These are phyloP conservation scores for Brienomyrus brachyistius DNA, from an alignment of 2,113 vertebrate genomes.

Conservation along the genomic window DNA sequence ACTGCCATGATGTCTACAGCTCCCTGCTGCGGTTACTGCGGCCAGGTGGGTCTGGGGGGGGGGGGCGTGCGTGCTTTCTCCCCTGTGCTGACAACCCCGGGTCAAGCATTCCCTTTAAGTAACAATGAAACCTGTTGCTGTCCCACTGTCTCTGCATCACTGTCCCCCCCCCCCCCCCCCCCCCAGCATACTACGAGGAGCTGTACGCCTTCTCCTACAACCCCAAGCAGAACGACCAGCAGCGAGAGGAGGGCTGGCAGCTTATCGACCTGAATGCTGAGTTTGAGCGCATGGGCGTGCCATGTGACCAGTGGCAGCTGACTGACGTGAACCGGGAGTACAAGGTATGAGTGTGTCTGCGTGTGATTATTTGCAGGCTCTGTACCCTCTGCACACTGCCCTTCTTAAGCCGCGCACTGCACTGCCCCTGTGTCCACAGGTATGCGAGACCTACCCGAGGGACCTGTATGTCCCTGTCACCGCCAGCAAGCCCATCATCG, in stretches of 20 bases:
- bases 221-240: conserved; percentile 88
- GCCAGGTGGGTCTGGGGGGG: conserved; percentile 64
- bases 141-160: not conserved
- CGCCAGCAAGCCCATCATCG: conserved; percentile 89
- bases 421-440: conserved; percentile 51
- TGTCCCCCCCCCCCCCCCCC: not conserved
- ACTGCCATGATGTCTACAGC: conserved; percentile 96
- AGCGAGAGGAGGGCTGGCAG: conserved; percentile 85
- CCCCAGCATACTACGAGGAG: conserved; percentile 75
- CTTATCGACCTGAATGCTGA: conserved; percentile 79
- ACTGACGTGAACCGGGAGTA: conserved; percentile 88
- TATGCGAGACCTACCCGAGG: conserved; percentile 93
- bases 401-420: not conserved
- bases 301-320: conserved; percentile 84
- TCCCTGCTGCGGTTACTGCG: conserved; percentile 83
- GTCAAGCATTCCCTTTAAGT: not conserved
- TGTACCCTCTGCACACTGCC: not conserved
- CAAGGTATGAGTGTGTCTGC: conserved; percentile 62
- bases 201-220: conserved; percentile 97
- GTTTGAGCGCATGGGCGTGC: conserved; percentile 88
- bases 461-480: conserved; percentile 86
- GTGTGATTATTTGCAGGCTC: not conserved
- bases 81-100: not conserved
- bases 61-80: too few species aligned
- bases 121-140: not conserved